Base-by-base conservation (phyloP, 2,113 vertebrate genomes). In the Callionymus lyra region DNA sequence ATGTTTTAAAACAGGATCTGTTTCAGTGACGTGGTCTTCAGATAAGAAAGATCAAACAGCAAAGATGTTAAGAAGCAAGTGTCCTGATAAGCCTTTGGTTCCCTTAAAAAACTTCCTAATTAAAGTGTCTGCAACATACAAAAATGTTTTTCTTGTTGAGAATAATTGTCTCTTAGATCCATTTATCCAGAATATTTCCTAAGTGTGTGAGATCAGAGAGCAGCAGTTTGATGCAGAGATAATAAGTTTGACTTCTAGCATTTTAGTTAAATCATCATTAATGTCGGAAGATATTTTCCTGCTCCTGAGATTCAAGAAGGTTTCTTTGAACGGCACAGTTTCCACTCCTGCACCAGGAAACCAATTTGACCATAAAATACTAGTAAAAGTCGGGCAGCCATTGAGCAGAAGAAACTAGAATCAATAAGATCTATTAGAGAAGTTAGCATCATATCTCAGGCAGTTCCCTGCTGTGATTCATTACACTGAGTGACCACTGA, bases 381-480 rank as follows among this genome's bases (percentile, higher is more conserved):
- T 4, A 8, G 4, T 4, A 27, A 27, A 27, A 27, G 8, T 8
- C 21, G 4, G 21, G 21, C 21, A 27, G 21, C 21, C 21, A 5
- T 27, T 27, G 21, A 8, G 21, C 21, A 27, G 4, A 27, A 4
- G 8, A 27, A 27, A 4, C 21, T 8, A 27, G 21, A 27, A 4
- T 27, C 53, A 36, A 44, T 9, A 10, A 34, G 35, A 68, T 66
- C 65, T 54, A 76, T 79, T 72, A 65, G 38, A 60, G 63, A 78
- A 47, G 59, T 74, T 74, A 68, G 59, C 63, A 57, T 76, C 65
- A 67, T 12, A 67, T 56, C 65, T 46, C 44, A 43, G 56, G 47
- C 47, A 38, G 36, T 59, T 70, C 53, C 59, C 36, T 40, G 18
- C 34, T 53, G 50, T 66, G 43, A 56, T 44, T 56, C 41, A 46